Evolutionary conservation across 1,140 invertebrate genomes (phyloP), one percentile per base, ranked within the genome.

Genomic region (Heliconius melpomene): DNA sequence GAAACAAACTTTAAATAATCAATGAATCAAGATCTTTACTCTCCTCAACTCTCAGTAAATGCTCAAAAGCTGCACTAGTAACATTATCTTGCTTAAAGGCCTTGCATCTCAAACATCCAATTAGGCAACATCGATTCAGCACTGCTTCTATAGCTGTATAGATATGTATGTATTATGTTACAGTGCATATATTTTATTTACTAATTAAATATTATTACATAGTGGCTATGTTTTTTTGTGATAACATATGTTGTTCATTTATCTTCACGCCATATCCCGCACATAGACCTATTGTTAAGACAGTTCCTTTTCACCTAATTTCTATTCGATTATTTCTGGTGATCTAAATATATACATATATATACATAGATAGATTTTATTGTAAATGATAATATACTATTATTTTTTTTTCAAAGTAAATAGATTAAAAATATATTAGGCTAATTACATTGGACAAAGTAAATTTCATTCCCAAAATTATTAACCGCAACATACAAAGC

Each of bases 101-200:
- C 11, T 66, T 26, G 60, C 60, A 66, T 26, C n/a, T 66, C 60
- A 66, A 57, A 11, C 60, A 29, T 66, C 60, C 60, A 29, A 66
- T 66, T 66, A 66, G 60, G 60, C 26, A 66, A 29, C 60, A 66
- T 66, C 26, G 60, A 26, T 29, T 66, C 60, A 16, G 60, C 60
- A 66, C 26, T 66, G 23, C 60, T 2, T 66, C 13, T 66, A 29
- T 60, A 60, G 18, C 40, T 46, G 5, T 23, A 66, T 66, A 66
- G 60, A 23, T 29, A 66, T 26, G 60, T 0, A 29, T 66, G 5
- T 26, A 26, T 66, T 66, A 66, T 66, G 11, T 66, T 66, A 16
- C 60, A 66, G 26, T 26, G 5, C 9, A 66, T 29, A 66, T 66
- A 57, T 66, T 66, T 26, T 29, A 11, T 29, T 29, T 66, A 66